Conservation (phyloP, 2,797 vertebrate genomes). For the Apodemus agrarius region DNA sequence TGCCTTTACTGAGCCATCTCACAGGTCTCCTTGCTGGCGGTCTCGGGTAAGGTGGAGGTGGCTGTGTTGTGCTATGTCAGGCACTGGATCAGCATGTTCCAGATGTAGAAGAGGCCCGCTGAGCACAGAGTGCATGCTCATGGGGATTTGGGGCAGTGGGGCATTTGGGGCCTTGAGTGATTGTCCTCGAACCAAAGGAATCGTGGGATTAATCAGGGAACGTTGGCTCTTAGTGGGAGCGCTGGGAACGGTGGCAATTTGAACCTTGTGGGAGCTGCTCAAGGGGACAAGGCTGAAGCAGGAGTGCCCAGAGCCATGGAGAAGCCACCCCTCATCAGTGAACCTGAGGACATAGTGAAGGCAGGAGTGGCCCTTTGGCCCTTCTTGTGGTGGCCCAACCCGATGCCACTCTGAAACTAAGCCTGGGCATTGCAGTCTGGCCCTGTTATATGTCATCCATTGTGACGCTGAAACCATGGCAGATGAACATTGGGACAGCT, state of each 20-base stretch:
- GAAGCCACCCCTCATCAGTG: neutral
- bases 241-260: neutral
- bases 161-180: neutral
- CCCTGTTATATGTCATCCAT: neutral
- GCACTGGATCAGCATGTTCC: neutral
- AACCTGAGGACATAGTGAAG: neutral
- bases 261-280: neutral
- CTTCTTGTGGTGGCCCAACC: neutral
- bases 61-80: too few relatives aligned
- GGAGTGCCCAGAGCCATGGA: neutral
- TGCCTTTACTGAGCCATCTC: neutral
- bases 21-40: neutral
- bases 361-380: neutral
- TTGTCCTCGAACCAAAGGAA: neutral
- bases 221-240: neutral
- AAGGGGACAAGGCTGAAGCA: neutral
- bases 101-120: neutral
- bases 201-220: neutral
- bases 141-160: neutral
- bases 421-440: neutral
- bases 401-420: neutral
- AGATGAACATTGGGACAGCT: neutral
- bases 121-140: neutral
- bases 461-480: neutral
- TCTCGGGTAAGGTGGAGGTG: neutral